A percentile compares a stretch with the other conserved stretches of the same genome.
Evolutionary conservation across 2,797 vertebrate species (phyloP).

Genomic region (Spinibarbus caldwelli): DNA sequence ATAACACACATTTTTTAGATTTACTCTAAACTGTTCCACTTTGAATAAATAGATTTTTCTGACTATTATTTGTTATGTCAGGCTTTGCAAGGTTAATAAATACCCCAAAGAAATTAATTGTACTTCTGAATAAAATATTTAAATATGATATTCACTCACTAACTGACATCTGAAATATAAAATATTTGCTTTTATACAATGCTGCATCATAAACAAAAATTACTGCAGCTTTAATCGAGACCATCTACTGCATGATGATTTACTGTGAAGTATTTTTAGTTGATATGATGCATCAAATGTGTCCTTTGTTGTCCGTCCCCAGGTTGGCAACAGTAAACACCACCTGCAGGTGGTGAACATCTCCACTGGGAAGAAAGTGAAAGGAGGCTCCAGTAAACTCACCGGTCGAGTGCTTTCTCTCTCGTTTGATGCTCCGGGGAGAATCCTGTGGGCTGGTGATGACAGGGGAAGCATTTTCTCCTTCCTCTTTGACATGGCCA

Average conservation of each 20-base stretch:
- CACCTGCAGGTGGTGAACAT: slow-evolving; percentile 93
- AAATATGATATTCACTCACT: background rate
- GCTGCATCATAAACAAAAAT: background rate
- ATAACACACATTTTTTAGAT: too few species aligned
- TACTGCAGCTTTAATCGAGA: background rate
- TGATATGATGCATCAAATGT: background rate
- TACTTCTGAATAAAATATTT: background rate
- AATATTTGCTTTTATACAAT: background rate
- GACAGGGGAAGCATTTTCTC: slow-evolving; percentile 92
- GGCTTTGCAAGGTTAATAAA: too few species aligned
- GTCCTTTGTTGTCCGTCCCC: slow-evolving; percentile 42
- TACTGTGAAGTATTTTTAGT: background rate
- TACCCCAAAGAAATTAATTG: background rate
- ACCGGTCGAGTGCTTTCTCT: slow-evolving; percentile 89
- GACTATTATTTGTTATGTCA: too few species aligned
- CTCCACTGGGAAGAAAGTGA: slow-evolving; percentile 94
- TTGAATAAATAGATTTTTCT: too few species aligned
- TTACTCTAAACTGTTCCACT: too few species aligned
- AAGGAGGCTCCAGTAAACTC: slow-evolving; percentile 91
- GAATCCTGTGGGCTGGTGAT: slow-evolving; percentile 91
- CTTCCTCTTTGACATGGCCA: slow-evolving; percentile 95
- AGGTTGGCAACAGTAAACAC: slow-evolving; percentile 94
- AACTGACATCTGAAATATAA: background rate
- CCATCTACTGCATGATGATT: background rate
- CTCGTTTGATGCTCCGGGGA: slow-evolving; percentile 91